Evolutionary conservation across 2,797 vertebrate species (phyloP).

Genomic region (Meda fulgida): DNA sequence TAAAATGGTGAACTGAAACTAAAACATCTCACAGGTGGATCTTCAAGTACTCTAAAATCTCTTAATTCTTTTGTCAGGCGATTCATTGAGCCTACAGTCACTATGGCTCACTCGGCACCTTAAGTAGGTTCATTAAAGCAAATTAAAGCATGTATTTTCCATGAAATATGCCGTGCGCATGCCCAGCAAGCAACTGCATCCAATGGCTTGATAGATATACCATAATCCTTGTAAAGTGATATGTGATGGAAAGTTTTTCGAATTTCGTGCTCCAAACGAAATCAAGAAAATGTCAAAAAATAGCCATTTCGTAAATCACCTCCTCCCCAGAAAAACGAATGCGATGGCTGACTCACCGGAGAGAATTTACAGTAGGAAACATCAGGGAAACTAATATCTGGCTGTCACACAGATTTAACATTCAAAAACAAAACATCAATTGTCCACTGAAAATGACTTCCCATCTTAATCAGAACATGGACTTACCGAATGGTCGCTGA

Average conservation of each 20-base stretch:
- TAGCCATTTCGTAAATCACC: slow-evolving; percentile 63
- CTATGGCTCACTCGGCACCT: neutral
- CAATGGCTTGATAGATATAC: slow-evolving; percentile 61
- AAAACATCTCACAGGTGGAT: slow-evolving; percentile 40
- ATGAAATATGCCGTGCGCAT: slow-evolving; percentile 17
- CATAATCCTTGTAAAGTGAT: slow-evolving; percentile 66
- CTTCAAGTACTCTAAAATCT: neutral
- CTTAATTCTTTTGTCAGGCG: slow-evolving; percentile 15
- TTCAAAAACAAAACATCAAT: slow-evolving; percentile 24
- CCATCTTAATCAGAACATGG: neutral
- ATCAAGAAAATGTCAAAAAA: slow-evolving; percentile 65
- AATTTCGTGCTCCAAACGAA: slow-evolving; percentile 63
- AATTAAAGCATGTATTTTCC: slow-evolving; percentile 51
- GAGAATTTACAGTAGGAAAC: slow-evolving; percentile 61
- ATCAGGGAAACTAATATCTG: slow-evolving; percentile 56
- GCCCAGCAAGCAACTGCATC: slow-evolving; percentile 40
- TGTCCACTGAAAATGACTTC: neutral
- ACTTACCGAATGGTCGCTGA: neutral
- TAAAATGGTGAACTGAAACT: slow-evolving; percentile 46
- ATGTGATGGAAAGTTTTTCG: slow-evolving; percentile 60
- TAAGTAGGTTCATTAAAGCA: slow-evolving; percentile 17
- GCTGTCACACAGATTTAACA: slow-evolving; percentile 49
- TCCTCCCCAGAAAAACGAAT: slow-evolving; percentile 55
- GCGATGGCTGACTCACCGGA: slow-evolving; percentile 49
- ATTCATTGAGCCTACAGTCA: neutral